These are phyloP conservation scores for Urocyon cinereoargenteus DNA, from an alignment of 2,797 vertebrate species.

Conservation along the genomic window DNA sequence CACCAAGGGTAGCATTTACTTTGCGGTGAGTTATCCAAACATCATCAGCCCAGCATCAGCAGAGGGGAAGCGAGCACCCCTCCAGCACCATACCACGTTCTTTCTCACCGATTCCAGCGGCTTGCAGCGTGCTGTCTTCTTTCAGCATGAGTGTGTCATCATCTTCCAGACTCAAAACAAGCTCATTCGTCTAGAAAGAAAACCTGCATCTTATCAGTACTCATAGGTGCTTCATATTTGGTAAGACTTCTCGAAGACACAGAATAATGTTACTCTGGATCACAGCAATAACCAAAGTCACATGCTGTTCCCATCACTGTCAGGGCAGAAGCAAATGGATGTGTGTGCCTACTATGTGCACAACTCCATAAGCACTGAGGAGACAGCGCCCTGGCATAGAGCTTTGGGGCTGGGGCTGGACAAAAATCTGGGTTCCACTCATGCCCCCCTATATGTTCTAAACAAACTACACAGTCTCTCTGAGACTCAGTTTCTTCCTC, in stretches of 20 bases:
- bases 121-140: slow-evolving; percentile 89
- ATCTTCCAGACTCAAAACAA: slow-evolving; percentile 95
- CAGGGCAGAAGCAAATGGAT: not conserved
- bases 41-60: slow-evolving; percentile 70
- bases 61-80: slow-evolving; percentile 56
- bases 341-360: not conserved
- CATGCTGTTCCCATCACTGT: not conserved
- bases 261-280: not conserved
- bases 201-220: slow-evolving; percentile 15
- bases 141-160: slow-evolving; percentile 93
- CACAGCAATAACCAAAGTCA: not conserved
- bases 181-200: slow-evolving; percentile 93
- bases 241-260: not conserved
- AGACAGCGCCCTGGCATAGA: not conserved
- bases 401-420: not conserved
- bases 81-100: slow-evolving; percentile 46
- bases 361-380: no score
- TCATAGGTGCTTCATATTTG: not conserved
- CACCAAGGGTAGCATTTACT: slow-evolving; percentile 81
- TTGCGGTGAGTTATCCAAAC: slow-evolving; percentile 82
- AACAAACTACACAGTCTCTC: not conserved
- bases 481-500: not conserved
- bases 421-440: not conserved
- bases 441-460: not conserved
- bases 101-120: slow-evolving; percentile 92